These are phyloP conservation scores for Serilophus lunatus DNA, from an alignment of 2,113 vertebrate species.

Conservation along the genomic window DNA sequence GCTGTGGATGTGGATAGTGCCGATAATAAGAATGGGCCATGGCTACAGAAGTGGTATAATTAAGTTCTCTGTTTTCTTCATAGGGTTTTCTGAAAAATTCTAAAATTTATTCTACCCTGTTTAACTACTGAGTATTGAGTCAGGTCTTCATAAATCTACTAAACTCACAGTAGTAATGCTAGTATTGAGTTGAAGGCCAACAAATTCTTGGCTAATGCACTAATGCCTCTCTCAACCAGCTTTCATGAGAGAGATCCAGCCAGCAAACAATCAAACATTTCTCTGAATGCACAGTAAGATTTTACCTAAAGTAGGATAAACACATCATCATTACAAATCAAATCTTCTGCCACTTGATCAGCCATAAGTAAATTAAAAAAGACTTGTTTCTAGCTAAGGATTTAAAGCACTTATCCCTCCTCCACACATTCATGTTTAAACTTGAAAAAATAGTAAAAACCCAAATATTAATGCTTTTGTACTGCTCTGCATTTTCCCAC, in stretches of 20 bases:
- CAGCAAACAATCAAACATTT: neutral
- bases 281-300: neutral
- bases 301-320: neutral
- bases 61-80: neutral
- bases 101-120: neutral
- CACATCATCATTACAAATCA: neutral
- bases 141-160: neutral
- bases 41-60: neutral
- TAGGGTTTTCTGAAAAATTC: neutral
- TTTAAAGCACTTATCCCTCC: neutral
- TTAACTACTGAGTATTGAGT: neutral
- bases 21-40: neutral
- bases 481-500: neutral
- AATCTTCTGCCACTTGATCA: neutral
- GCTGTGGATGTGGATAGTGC: accelerated
- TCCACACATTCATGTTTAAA: neutral
- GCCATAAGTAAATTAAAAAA: neutral
- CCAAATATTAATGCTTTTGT: neutral
- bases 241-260: neutral
- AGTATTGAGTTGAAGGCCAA: neutral
- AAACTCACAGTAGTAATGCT: neutral
- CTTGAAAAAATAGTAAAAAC: neutral
- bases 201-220: neutral
- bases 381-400: neutral
- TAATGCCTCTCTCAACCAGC: neutral